A percentile compares a stretch with the other conserved stretches of the same genome.
phyloP scores from a whole-genome alignment of 2,113 vertebrate genomes.

The Odobenus rosmarus region DNA sequence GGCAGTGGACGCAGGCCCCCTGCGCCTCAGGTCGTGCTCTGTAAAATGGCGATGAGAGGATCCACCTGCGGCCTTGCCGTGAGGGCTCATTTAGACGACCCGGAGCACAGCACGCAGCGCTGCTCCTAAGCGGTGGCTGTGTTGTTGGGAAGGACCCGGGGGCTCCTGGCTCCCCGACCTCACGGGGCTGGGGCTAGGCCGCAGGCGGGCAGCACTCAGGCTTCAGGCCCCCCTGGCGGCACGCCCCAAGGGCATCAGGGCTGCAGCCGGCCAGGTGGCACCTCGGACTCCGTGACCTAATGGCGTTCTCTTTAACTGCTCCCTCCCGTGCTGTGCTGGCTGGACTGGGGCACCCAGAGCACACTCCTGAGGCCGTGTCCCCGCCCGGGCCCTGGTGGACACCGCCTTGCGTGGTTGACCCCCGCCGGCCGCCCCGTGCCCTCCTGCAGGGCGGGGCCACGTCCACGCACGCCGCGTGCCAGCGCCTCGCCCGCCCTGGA shows the following conservation, averaged over 20 bases:
- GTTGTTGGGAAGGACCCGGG: neutral
- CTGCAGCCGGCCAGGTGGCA: neutral
- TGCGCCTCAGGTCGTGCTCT: neutral
- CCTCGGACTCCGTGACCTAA: neutral
- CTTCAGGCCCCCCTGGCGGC: neutral
- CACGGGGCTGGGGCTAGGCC: neutral
- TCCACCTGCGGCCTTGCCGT: neutral
- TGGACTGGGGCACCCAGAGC: neutral
- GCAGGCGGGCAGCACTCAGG: too few relatives aligned
- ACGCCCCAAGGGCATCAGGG: neutral
- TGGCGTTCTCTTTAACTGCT: neutral
- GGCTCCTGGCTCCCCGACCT: neutral
- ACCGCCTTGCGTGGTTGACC: fast-evolving
- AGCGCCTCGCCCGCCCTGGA: neutral
- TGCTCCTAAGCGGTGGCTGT: fast-evolving
- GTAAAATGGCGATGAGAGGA: neutral
- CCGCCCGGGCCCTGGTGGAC: neutral
- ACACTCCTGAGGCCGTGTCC: neutral
- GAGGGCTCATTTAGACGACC: fast-evolving
- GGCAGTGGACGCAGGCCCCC: neutral
- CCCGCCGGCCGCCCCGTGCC: fast-evolving
- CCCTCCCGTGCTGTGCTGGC: neutral
- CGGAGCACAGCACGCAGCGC: neutral
- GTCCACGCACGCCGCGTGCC: fast-evolving
- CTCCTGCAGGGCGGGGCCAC: neutral